Evolutionary conservation across 2,797 vertebrate genomes (phyloP).

Genomic region (Decapterus maruadsi): DNA sequence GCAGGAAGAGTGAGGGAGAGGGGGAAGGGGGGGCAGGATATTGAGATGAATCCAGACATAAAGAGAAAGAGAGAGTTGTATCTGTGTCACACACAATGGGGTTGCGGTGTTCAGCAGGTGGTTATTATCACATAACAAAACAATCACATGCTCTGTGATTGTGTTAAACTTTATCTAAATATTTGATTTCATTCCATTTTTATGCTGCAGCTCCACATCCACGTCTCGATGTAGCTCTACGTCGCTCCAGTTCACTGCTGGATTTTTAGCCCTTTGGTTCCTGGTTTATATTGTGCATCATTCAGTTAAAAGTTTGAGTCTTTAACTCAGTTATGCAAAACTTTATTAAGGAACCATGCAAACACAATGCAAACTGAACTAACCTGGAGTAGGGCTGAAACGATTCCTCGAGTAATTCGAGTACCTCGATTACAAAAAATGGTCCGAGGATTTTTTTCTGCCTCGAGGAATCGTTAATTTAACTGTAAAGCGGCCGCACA

Average conservation of each 20-base stretch:
- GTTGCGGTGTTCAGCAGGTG: conserved; percentile 28
- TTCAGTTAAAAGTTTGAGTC: not conserved
- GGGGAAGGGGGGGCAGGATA: not conserved
- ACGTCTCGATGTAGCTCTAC: too few relatives aligned
- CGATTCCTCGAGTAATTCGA: too few relatives aligned
- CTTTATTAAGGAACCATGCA: not conserved
- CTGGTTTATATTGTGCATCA: not conserved
- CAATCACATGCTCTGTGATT: conserved; percentile 8
- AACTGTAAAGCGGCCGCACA: too few relatives aligned
- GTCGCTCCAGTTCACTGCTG: not conserved
- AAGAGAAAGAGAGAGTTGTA: not conserved
- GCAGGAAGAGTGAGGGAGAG: conserved; percentile 6
- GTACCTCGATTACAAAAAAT: too few relatives aligned
- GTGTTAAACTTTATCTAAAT: not conserved
- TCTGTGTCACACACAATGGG: conserved; percentile 19
- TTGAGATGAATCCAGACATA: conserved; percentile 10
- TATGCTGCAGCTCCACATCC: too few relatives aligned
- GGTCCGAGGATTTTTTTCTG: too few relatives aligned
- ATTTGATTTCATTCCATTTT: not conserved
- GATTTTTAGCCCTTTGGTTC: not conserved
- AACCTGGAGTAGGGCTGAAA: too few relatives aligned
- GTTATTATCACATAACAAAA: conserved; percentile 32
- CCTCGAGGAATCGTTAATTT: too few relatives aligned
- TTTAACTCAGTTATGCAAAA: not conserved
- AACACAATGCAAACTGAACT: not conserved